Base-by-base conservation (phyloP, 2,888 invertebrate species). In the Drosophila formosana region DNA sequence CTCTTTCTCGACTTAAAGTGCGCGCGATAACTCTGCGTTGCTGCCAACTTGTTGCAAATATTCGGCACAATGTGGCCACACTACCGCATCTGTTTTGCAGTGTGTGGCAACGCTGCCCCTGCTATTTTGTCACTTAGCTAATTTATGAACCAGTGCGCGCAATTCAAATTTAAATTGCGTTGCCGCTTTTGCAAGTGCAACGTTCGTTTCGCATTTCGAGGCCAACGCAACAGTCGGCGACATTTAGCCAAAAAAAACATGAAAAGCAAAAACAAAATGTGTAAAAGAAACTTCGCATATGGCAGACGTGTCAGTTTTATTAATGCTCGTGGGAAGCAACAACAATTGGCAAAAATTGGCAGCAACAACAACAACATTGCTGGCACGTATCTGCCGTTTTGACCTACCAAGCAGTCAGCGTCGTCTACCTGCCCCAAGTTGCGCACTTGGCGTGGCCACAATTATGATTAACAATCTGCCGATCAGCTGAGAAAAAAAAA, bases 251-350 rank as follows among this genome's bases (percentile, higher is more conserved):
- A 72, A 76, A 76, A 75, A 41, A 49, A 47, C 18, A 18, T 18
- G 13, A 25, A 23, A 23, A 34, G 25, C 0, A 8, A 25, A 46
- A 34, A 45, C 1, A 26, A 60, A 45, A 74, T 58, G 51, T 66
- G 75, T 49, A 69, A 65, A 56, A 57, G 72, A 57, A 63, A 86
- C 81, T 88, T 81, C 81, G 85, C 86, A 87, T 89, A 89, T 82
- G 88, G 56, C 82, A 89, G 83, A 91, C 91, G 91, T 91, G 90
- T 90, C 90, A 90, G 90, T 91, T 91, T 91, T 91, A 91, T 91
- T 91, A 91, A 91, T 91, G 91, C 82, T 90, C 91, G 91, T 91
- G 91, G 91, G 91, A 91, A 91, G 89, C 78, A 63, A 50, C 58
- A 68, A 53, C 53, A 53, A 39, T 37, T 28, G 37, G 26, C 13